Evolutionary conservation across 2,888 invertebrate genomes (phyloP), one percentile per base, ranked within the genome.

Genomic region (Drosophila subquinaria): DNA sequence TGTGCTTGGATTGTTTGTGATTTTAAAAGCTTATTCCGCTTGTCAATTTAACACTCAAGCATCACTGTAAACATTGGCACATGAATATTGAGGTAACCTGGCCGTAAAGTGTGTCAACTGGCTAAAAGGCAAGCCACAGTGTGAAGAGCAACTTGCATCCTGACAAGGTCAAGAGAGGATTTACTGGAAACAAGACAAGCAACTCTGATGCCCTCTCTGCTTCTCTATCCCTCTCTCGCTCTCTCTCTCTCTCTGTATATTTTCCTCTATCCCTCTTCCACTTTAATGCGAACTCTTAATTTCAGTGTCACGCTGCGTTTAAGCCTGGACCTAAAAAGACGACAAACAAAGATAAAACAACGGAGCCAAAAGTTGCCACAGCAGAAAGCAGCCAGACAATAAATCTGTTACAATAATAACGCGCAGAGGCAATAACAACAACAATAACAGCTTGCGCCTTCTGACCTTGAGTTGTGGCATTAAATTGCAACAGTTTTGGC

Each of bases 381-480:
- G 62, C 68, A 52, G 45, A 36, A 40, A 47, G 56, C 55, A 52
- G 50, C 17, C 63, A 60, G 67, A 69, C 57, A 76, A 74, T 68
- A 79, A 69, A 79, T 74, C 78, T 64, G 63, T 61, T 64, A 57
- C 73, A 72, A 42, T 71, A 59, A 67, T 48, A 69, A 63, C 57
- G 42, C 11, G 64, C 64, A 57, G 50, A 51, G 76, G 73, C 27
- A 27, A 4, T 5, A 23, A 27, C 27, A 27, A 27, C 61, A 70
- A 68, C 48, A 69, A 65, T 57, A 53, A 57, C 62, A 60, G 47
- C 42, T 78, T 64, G 72, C 60, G 74, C 82, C 81, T 88, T 71
- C 65, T 71, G 86, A 88, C 86, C 86, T 86, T 88, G 86, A 72
- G 82, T 64, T 23, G 66, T 69, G 74, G 79, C 79, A 73, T 88